Base-by-base conservation (phyloP, 2,797 vertebrate species). In the Enteromius mattozi region DNA sequence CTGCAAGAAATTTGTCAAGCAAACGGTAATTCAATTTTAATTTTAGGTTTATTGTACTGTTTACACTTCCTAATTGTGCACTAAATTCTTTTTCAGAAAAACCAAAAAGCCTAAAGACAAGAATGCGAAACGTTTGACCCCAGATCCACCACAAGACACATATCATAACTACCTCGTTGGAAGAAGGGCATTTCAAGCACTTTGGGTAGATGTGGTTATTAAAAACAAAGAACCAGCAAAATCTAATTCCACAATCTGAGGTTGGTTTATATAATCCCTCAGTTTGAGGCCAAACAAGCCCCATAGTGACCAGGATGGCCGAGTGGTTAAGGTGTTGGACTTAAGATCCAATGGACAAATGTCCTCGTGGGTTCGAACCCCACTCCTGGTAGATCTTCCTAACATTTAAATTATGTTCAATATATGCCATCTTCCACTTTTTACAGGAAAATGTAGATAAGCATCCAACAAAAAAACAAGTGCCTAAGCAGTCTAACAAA, bases 341-440 rank as follows among this genome's bases (percentile, higher is more conserved):
- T 40, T 77, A 59, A 77, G 33, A 76, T 74, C 72, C 71, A 51
- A 75, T 51, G 16, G 71, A 54, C 27, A 6, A 2, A 33, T 21
- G 27, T 35, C 71, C 47, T 21, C 17, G 30, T 75, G 71, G 71
- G 8, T 75, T 75, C 9, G 0, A 54, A 21, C 27, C 71, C 47
- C 71, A 74, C 27, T 75, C 47, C 47, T 74, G 45, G 71, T 51
- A 33, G 7, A 17, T 17, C 6, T 63, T 14, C 24, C 14, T 40
- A 12, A 35, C 6, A 71, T 30, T 19, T 49, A 71, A 30, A 30
- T 13, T 30, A 7, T 30, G 6, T 14, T 63, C 2, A 63, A 1
- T 30, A 30, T 4, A 63, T 56, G 21, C 4, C n/a, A 27, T 59
- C n/a, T 59, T 59, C 9, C 8, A 61, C 56, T 27, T 27, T 59